These are phyloP conservation scores for Cettia cetti DNA, from an alignment of 2,113 vertebrate genomes.

Conservation along the genomic window DNA sequence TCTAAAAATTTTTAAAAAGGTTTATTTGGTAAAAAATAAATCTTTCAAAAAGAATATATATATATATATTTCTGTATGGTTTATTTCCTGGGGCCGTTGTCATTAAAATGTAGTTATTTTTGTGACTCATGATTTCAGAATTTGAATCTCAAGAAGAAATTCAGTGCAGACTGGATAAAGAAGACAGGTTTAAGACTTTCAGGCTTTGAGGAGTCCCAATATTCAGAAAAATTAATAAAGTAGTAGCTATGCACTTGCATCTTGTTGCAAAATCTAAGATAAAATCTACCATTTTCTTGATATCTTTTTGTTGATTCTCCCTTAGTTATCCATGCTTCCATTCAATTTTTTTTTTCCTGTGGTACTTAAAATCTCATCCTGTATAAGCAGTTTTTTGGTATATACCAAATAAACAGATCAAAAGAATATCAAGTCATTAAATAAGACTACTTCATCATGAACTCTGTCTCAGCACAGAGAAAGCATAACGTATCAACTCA, in stretches of 20 bases:
- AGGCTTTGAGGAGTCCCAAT: background rate
- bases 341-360: background rate
- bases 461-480: background rate
- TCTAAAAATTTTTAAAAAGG: background rate
- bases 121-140: background rate
- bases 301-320: background rate
- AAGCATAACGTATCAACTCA: background rate
- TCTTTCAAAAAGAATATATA: background rate
- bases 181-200: background rate
- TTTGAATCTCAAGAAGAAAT: background rate
- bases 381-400: background rate
- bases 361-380: background rate
- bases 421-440: background rate
- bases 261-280: background rate
- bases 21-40: background rate
- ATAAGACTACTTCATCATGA: background rate
- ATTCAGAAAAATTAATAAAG: background rate
- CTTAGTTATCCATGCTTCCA: background rate
- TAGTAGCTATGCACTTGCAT: background rate
- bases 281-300: background rate
- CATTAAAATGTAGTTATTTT: background rate
- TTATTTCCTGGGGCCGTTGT: background rate
- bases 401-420: background rate
- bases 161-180: background rate
- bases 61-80: background rate